Conservation (phyloP, 2,797 vertebrate genomes). For the Pelobates cultripes region DNA sequence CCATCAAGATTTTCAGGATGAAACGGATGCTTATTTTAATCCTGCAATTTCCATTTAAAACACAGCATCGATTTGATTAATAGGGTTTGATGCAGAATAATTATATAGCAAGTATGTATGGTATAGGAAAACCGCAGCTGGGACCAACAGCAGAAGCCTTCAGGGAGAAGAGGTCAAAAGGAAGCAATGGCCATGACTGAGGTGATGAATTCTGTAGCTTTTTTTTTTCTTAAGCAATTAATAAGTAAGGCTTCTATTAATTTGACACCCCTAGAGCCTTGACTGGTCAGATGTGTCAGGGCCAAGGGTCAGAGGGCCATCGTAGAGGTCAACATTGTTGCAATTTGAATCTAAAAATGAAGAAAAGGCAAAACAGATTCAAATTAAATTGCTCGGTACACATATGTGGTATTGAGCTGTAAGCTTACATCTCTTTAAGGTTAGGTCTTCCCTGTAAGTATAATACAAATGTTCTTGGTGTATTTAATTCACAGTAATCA, state of each 20-base stretch:
- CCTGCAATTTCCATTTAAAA: constrained; percentile 99
- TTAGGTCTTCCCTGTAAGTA: constrained; percentile 75
- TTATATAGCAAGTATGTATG: constrained; percentile 90
- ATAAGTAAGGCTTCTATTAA: constrained; percentile 97
- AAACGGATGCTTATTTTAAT: constrained; percentile 99
- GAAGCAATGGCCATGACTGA: constrained; percentile 99
- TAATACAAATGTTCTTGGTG: constrained; percentile 83
- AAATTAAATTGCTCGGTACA: constrained; percentile 73
- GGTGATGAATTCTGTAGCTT: constrained; percentile 98
- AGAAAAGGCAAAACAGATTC: constrained; percentile 70
- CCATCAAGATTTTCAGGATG: constrained; percentile 97
- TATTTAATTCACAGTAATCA: constrained; percentile 94
- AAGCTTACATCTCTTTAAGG: constrained; percentile 65
- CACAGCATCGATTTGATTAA: constrained; percentile 99
- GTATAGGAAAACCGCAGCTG: constrained; percentile 96
- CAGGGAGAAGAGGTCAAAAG: constrained; percentile 94
- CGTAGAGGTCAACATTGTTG: constrained; percentile 89
- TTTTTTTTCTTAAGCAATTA: constrained; percentile 96
- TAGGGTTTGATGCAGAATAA: constrained; percentile 99
- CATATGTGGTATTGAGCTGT: constrained; percentile 50
- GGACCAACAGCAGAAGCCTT: constrained; percentile 90
- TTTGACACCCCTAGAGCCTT: constrained; percentile 94
- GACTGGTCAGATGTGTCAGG: constrained; percentile 97
- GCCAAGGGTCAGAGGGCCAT: constrained; percentile 93
- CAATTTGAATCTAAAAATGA: constrained; percentile 74